Base-by-base conservation (phyloP, 1,140 invertebrate species). In the Colletes latitarsis region DNA sequence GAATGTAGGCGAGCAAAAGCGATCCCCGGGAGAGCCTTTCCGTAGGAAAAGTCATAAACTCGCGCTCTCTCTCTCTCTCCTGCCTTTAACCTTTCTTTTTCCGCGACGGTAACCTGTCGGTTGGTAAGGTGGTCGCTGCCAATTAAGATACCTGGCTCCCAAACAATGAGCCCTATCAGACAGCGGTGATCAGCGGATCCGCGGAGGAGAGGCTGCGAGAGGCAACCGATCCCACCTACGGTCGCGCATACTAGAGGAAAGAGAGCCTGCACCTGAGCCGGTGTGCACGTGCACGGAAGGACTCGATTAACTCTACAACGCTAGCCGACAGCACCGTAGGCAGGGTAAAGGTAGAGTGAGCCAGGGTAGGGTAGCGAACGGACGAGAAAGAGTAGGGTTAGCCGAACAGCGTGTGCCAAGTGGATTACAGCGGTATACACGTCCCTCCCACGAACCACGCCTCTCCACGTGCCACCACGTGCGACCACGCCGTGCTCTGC, bases 361-460 rank as follows among this genome's bases (percentile, higher is more conserved):
- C 69, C 55, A 63, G 78, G 60, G 84, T 81, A 80, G 82, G 85
- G 77, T 81, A 64, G 73, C 77, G 82, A 82, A 84, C 70, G 82
- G 73, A 21, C 63, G 83, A 81, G 78, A 88, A 81, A 88, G 86
- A 90, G 89, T 89, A 89, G 88, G 90, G 88, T 89, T 77, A 78
- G 74, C 85, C 70, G 80, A 87, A 81, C 79, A 84, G 88, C 88
- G 89, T 91, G 89, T 91, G 89, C 89, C 88, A 91, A 89, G 90
- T 90, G 89, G 87, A 91, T 91, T 90, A 86, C 88, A 80, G 75
- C 84, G 76, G 74, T 81, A 60, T 81, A 81, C 77, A 85, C 83
- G 85, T 83, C 89, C 91, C 90, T 92, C 89, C 90, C 89, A 91
- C 90, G 86, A 91, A 90, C 90, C 91, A 92, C 91, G 91, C 91